Percentiles rank a stretch among this genome's conserved stretches.
These are phyloP conservation scores for Apodemus speciosus DNA, from an alignment of 2,113 vertebrate species.

Conservation along the genomic window DNA sequence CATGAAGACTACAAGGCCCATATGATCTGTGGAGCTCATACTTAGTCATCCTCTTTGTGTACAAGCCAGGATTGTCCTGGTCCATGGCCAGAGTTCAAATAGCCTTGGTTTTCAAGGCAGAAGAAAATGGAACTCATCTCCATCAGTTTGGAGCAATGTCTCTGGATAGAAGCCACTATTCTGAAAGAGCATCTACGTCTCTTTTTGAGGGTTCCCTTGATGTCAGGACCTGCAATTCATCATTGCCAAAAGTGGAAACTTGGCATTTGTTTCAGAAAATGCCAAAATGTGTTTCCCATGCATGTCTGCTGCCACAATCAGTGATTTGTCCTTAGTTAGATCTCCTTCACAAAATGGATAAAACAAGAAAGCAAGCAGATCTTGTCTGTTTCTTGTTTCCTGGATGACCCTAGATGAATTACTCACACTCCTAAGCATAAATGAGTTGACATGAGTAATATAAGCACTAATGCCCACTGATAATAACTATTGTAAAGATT, in stretches of 20 bases:
- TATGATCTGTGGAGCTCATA: conserved; percentile 75
- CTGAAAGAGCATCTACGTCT: conserved; percentile 46
- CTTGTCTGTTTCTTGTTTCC: conserved; percentile 48
- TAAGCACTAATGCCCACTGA: background rate
- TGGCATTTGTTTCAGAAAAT: conserved; percentile 75
- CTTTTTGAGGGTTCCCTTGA: conserved; percentile 34
- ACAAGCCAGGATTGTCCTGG: conserved; percentile 55
- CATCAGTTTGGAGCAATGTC: background rate
- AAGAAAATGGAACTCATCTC: conserved; percentile 58
- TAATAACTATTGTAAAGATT: background rate
- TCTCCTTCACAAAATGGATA: conserved; percentile 6
- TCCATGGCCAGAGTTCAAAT: conserved; percentile 63
- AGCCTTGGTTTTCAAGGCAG: conserved; percentile 71
- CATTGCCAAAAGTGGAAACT: conserved; percentile 66
- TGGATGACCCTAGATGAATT: conserved; percentile 7
- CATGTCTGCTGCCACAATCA: conserved; percentile 66
- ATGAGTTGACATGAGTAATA: background rate
- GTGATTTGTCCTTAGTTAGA: conserved; percentile 71
- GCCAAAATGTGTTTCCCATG: conserved; percentile 73
- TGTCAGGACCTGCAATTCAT: conserved; percentile 52
- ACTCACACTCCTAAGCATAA: background rate
- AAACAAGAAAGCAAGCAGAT: conserved; percentile 36
- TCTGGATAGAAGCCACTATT: background rate
- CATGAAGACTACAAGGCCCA: conserved; percentile 73
- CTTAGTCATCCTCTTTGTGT: conserved; percentile 67